A percentile compares a stretch with the other conserved stretches of the same genome.
Evolutionary conservation across 2,113 vertebrate genomes (phyloP).

Genomic region (Erpornis zantholeuca): DNA sequence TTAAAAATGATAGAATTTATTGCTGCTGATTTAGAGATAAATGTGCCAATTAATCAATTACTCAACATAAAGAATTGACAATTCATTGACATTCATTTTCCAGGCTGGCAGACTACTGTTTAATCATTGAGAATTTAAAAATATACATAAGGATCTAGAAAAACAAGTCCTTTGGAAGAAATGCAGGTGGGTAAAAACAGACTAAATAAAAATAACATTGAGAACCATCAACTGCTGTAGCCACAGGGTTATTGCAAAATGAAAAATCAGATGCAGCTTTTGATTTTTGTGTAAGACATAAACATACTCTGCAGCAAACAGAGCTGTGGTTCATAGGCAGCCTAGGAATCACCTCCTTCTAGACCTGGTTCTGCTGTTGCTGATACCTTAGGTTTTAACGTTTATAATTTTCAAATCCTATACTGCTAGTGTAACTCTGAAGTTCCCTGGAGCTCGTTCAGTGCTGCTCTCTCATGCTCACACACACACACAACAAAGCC

Average conservation of each 20-base stretch:
- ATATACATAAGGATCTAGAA: background rate
- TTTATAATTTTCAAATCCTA: too few species aligned
- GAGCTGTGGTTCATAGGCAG: background rate
- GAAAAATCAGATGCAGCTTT: background rate
- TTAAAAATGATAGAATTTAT: conserved; percentile 70
- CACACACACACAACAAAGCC: too few species aligned
- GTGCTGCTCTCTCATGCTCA: too few species aligned
- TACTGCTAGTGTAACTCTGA: too few species aligned
- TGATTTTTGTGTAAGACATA: background rate
- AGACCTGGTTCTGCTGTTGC: background rate
- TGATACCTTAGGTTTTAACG: too few species aligned
- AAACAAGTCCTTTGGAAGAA: background rate
- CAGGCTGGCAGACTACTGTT: conserved; percentile 57
- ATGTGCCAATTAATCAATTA: conserved; percentile 76
- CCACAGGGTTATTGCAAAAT: background rate
- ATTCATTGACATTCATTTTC: conserved; percentile 71
- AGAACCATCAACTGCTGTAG: background rate
- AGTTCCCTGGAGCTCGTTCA: too few species aligned
- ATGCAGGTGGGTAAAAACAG: background rate
- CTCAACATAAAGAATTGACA: conserved; percentile 65
- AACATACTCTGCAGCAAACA: background rate
- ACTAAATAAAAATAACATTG: background rate
- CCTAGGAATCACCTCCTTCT: background rate
- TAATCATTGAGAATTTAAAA: conserved; percentile 14
- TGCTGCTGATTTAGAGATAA: conserved; percentile 75